phyloP scores from a whole-genome alignment of 2,797 vertebrate genomes.

The Hafferia zeledoni region DNA sequence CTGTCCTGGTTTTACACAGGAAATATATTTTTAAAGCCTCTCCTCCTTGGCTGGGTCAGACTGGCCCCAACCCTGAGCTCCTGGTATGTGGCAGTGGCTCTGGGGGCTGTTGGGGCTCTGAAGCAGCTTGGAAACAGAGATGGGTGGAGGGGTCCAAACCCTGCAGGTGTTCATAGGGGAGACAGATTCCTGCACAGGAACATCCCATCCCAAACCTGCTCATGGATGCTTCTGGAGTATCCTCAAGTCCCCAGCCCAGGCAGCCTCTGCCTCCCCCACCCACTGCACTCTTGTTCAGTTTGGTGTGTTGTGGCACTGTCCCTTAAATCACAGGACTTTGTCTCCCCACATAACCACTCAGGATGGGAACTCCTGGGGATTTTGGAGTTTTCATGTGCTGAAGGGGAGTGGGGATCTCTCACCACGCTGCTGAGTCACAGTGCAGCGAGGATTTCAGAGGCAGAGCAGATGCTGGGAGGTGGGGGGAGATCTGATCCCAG shows the following conservation, averaged over 20 bases:
- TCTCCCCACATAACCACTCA: not conserved
- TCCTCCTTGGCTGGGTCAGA: not conserved
- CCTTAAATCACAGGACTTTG: not conserved
- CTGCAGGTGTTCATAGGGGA: rapidly evolving
- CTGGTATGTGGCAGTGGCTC: not conserved
- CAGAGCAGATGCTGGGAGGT: not conserved
- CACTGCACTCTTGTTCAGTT: not conserved
- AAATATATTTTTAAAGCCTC: not conserved
- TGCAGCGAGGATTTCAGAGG: rapidly evolving
- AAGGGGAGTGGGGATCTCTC: not conserved
- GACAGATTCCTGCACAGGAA: not conserved
- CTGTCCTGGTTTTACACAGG: not conserved
- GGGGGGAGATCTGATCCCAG: not conserved
- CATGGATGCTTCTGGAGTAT: not conserved
- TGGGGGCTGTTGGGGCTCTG: not conserved
- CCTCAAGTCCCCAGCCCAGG: not conserved
- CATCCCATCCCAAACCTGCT: not conserved
- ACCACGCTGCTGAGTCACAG: rapidly evolving
- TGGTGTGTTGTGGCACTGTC: not conserved
- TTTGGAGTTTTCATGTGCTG: not conserved
- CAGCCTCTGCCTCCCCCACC: not conserved
- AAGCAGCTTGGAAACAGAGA: not conserved
- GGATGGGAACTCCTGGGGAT: not conserved
- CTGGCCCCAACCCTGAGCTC: not conserved
- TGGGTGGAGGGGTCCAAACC: not conserved